Evolutionary conservation across 2,113 vertebrate genomes (phyloP).

Genomic region (Nothoprocta pentlandii): DNA sequence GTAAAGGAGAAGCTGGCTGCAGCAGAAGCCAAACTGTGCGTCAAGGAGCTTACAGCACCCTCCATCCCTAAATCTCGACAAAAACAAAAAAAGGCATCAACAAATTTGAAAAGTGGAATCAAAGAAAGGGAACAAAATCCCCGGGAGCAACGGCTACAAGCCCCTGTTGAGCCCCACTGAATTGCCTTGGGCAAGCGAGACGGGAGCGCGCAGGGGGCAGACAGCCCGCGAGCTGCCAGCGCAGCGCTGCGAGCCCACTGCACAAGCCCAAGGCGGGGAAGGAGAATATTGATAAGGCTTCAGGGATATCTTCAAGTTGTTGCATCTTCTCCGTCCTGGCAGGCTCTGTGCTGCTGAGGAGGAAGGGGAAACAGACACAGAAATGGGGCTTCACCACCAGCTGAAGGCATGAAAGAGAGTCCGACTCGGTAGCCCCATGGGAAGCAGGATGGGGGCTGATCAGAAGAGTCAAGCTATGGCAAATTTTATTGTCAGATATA

Average conservation of each 20-base stretch:
- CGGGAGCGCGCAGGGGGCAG: not conserved
- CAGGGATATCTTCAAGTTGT: not conserved
- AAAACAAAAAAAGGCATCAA: not conserved
- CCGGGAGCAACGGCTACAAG: not conserved
- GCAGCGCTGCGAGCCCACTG: not conserved
- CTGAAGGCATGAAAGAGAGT: not conserved
- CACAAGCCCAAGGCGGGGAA: not conserved
- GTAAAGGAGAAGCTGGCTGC: not conserved
- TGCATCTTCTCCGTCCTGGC: not conserved
- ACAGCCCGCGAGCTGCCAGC: not conserved
- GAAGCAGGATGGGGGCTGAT: not conserved
- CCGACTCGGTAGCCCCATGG: not conserved
- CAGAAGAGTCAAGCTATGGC: not conserved
- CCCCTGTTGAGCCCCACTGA: not conserved
- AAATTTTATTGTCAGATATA: not conserved
- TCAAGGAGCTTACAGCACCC: fast-evolving
- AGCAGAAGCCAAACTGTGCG: not conserved
- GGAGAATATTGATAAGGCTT: not conserved
- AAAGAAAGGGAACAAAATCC: not conserved
- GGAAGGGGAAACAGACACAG: not conserved
- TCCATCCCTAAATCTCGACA: not conserved
- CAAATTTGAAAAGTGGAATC: not conserved
- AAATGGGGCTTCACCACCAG: not conserved
- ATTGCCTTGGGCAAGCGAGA: not conserved
- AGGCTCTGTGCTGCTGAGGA: not conserved